Base-by-base conservation (phyloP, 1,140 invertebrate genomes). In the Sinonovacula constricta region DNA sequence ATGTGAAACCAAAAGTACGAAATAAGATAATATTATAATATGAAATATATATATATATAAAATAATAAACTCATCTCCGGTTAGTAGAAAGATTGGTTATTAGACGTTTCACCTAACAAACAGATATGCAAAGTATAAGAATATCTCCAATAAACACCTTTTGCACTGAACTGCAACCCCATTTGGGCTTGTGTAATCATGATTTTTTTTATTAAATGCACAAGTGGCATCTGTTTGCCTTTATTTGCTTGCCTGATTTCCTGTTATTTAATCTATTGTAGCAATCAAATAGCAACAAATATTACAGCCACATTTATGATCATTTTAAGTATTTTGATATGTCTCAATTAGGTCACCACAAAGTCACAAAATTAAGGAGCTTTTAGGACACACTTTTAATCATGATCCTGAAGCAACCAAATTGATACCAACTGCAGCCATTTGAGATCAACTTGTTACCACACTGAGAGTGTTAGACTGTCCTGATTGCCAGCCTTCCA, bases 1-100 rank as follows among this genome's bases (percentile, higher is more conserved):
- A 68, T 62, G 69, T 53, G 7, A 70, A 70, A 28, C 5, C 68
- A 59, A 15, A 67, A 51, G 66, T 79, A 24, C 1, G 57, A 18
- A 10, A n/a, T 34, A 22, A 18, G 18, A 18, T 59, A 5, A 59
- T 28, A 53, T 3, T n/a, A 53, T 53, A n/a, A 7, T 57, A 5
- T 7, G 24, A n/a, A 7, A 22, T 12, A 57, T 12, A 12, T 57
- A n/a, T 57, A 7, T n/a, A 57, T 57, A 5, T 12, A 7, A n/a
- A 12, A 57, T 22, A 10, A 12, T 57, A 26, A 12, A 15, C 7
- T n/a, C 54, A 12, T 12, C n/a, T n/a, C n/a, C n/a, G n/a, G n/a
- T n/a, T n/a, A n/a, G n/a, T n/a, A n/a, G n/a, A n/a, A n/a, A n/a
- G n/a, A n/a, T n/a, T n/a, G n/a, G n/a, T n/a, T n/a, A n/a, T n/a